Percentiles rank a stretch among this genome's conserved stretches.
phyloP scores from a whole-genome alignment of 1,140 invertebrate species.

The Drosophila trapezifrons region DNA sequence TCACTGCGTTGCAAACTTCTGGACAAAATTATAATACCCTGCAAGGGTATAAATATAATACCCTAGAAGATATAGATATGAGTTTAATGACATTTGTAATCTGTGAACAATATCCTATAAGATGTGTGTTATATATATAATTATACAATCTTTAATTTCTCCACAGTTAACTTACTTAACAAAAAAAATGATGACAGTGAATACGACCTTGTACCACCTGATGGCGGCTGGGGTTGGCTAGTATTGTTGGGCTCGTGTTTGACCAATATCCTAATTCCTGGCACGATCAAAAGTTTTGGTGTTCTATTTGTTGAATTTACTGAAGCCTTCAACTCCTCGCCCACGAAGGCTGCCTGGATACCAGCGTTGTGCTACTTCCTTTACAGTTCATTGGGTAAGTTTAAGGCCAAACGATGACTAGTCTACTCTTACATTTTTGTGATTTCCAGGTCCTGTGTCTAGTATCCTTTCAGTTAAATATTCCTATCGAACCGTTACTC shows the following conservation, averaged over 20 bases:
- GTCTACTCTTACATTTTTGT: not conserved
- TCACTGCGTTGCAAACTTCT: too few species aligned
- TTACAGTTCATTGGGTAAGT: slow-evolving; percentile 92
- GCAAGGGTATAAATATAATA: too few species aligned
- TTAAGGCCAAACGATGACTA: not conserved
- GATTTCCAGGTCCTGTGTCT: slow-evolving; percentile 91
- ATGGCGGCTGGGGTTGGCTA: slow-evolving; percentile 93
- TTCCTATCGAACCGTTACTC: slow-evolving; percentile 95
- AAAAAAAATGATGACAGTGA: slow-evolving; percentile 75
- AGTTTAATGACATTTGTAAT: too few species aligned
- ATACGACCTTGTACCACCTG: slow-evolving; percentile 87
- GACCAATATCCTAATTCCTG: slow-evolving; percentile 92
- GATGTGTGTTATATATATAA: too few species aligned
- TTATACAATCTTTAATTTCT: not conserved
- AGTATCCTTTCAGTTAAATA: slow-evolving; percentile 94
- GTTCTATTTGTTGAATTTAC: slow-evolving; percentile 92
- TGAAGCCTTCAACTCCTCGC: slow-evolving; percentile 89
- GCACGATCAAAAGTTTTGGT: slow-evolving; percentile 94
- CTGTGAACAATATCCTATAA: too few species aligned
- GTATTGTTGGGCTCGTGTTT: slow-evolving; percentile 91
- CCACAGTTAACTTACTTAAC: slow-evolving; percentile 64
- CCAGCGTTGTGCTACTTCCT: slow-evolving; percentile 93
- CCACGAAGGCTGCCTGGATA: slow-evolving; percentile 91
- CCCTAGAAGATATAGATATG: too few species aligned
- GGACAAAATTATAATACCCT: too few species aligned